Evolutionary conservation across 1,140 invertebrate genomes (phyloP).

Genomic region (Polypedilum vanderplanki): DNA sequence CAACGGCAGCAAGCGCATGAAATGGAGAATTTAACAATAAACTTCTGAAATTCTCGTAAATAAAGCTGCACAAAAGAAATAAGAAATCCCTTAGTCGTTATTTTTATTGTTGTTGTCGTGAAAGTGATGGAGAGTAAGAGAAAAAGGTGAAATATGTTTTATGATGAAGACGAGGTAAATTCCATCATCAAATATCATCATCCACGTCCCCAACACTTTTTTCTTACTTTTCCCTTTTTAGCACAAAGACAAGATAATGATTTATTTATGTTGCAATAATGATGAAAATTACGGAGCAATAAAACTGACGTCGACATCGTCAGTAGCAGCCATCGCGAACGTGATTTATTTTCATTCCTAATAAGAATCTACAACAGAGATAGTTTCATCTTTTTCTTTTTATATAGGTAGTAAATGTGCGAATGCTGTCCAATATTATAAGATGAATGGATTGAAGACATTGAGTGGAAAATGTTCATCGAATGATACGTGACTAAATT

Average conservation of each 20-base stretch:
- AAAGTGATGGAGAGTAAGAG: not conserved
- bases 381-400: no score
- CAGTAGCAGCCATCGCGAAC: slow-evolving; percentile 3
- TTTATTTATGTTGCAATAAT: slow-evolving; percentile 9
- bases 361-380: not conserved
- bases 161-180: not conserved
- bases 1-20: no score
- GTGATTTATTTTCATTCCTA: slow-evolving; percentile 8
- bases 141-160: not conserved
- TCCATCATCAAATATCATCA: no score
- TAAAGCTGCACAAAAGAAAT: not conserved
- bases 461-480: slow-evolving; percentile 7
- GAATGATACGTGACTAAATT: not conserved
- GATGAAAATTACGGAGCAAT: slow-evolving; percentile 1
- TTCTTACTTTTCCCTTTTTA: not conserved
- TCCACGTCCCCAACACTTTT: no score
- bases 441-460: slow-evolving; percentile 7
- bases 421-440: no score
- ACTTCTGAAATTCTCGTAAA: no score
- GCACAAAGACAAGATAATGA: slow-evolving; percentile 7
- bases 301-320: slow-evolving; percentile 5
- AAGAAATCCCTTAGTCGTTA: not conserved
- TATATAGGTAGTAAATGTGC: no score
- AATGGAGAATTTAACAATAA: no score
- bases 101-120: not conserved